Conservation (phyloP, 1,140 invertebrate genomes). For the Hydropsyche tenuis region DNA sequence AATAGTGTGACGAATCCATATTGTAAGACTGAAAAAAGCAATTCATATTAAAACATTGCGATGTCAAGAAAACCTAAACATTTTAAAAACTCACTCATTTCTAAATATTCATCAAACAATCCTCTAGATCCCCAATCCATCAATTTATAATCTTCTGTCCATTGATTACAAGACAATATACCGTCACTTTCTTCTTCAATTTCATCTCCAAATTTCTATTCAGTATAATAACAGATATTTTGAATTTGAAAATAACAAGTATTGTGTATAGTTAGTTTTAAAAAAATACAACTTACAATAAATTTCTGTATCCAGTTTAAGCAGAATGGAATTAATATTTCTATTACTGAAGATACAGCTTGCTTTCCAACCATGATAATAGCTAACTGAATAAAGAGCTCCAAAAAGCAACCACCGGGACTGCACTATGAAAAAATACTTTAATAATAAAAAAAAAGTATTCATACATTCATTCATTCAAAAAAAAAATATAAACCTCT, state of each 20-base stretch:
- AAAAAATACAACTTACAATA: slow-evolving; percentile 36
- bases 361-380: slow-evolving; percentile 90
- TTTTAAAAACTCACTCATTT: slow-evolving; percentile 72
- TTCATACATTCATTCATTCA: too few species aligned
- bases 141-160: slow-evolving; percentile 82
- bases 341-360: slow-evolving; percentile 79
- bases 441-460: slow-evolving; percentile 1
- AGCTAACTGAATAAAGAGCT: slow-evolving; percentile 81
- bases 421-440: slow-evolving; percentile 66
- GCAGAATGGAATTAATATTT: slow-evolving; percentile 63
- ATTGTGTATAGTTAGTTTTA: neutral
- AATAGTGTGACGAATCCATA: slow-evolving; percentile 89
- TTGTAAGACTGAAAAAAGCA: slow-evolving; percentile 75
- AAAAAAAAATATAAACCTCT: slow-evolving; percentile 66
- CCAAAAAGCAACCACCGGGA: slow-evolving; percentile 81
- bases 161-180: slow-evolving; percentile 65
- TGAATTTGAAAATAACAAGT: neutral
- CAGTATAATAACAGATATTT: neutral
- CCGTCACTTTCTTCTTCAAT: slow-evolving; percentile 37
- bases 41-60: too few species aligned
- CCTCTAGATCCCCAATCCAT: slow-evolving; percentile 69
- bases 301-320: slow-evolving; percentile 41
- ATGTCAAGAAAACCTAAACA: too few species aligned
- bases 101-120: slow-evolving; percentile 84
- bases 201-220: slow-evolving; percentile 40